These are phyloP conservation scores for Gastracanthus pulcherrimus DNA, from an alignment of 2,888 invertebrate genomes.

Conservation along the genomic window DNA sequence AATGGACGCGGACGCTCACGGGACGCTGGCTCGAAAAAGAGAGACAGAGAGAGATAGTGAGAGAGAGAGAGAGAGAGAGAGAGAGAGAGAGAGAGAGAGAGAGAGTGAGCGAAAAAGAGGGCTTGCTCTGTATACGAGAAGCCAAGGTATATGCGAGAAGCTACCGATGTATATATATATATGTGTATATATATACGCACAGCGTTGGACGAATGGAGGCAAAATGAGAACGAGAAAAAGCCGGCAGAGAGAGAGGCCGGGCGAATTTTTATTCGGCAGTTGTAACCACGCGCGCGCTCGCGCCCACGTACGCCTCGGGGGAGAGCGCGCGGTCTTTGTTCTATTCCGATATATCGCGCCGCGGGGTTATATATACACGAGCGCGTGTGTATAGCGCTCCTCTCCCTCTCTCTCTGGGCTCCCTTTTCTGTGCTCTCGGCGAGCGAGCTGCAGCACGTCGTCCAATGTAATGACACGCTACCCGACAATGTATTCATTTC, in stretches of 20 bases:
- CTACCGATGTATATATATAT: too few species aligned
- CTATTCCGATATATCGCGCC: constrained; percentile 55
- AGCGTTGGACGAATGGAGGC: constrained; percentile 55
- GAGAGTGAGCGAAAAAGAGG: constrained; percentile 25
- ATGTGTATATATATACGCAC: too few species aligned
- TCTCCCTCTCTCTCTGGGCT: constrained; percentile 23
- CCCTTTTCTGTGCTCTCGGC: neutral
- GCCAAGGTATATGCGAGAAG: constrained; percentile 62
- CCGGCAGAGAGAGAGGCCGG: constrained; percentile 61
- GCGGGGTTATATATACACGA: constrained; percentile 13
- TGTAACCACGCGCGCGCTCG: constrained; percentile 66
- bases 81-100: neutral
- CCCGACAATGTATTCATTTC: constrained; percentile 56
- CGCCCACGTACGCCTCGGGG: constrained; percentile 59
- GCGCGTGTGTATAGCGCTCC: neutral
- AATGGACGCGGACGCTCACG: constrained; percentile 71
- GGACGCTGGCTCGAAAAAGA: constrained; percentile 54
- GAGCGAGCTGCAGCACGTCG: constrained; percentile 32
- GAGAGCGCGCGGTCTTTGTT: constrained; percentile 51
- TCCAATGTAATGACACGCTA: constrained; percentile 53
- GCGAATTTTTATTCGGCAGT: constrained; percentile 72
- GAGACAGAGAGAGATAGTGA: neutral
- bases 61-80: constrained; percentile 39
- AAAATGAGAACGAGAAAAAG: constrained; percentile 62
- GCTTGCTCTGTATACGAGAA: constrained; percentile 57